Evolutionary conservation across 1,140 invertebrate genomes (phyloP), one percentile per base, ranked within the genome.

Genomic region (Daktulosphaira vitifoliae): DNA sequence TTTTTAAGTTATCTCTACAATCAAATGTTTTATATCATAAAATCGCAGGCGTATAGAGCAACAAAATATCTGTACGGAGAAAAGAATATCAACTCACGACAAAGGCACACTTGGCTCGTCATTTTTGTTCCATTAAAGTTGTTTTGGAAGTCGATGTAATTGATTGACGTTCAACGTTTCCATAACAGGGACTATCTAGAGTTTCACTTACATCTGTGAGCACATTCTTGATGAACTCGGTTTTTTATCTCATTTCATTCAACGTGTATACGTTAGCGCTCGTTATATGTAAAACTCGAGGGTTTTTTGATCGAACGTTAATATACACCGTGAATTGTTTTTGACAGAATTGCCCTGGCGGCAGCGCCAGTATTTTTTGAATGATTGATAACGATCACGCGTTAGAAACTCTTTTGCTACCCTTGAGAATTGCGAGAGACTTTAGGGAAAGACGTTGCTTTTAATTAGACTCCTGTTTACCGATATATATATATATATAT

Each of bases 301-400:
- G 56, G 56, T 62, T 62, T n/a, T 59, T 62, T 62, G 56, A 59
- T 59, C 54, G 54, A 62, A 62, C 56, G 18, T 42, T 56, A n/a
- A n/a, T n/a, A n/a, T n/a, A 52, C 56, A 18, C n/a, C 25, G 56
- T 25, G 25, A 25, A 25, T 62, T 62, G 56, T 62, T 62, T 62
- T 33, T 62, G 56, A 62, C 56, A 62, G 56, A 48, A 22, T 38
- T 11, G 3, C 37, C 13, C 33, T 6, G 6, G 0, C 20, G n/a
- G 18, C 22, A 15, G 25, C 22, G 15, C 23, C 56, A 25, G 56
- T 62, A 33, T 33, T 62, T 62, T 62, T 62, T 62, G 42, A 62
- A 62, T 62, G 56, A 62, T 62, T 62, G 56, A 62, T 62, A 62
- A 62, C 26, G 54, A 59, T 59, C 54, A 38, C 54, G 25, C 2